Base-by-base conservation (phyloP, 2,888 invertebrate genomes). In the Lasioglossum marginatum region DNA sequence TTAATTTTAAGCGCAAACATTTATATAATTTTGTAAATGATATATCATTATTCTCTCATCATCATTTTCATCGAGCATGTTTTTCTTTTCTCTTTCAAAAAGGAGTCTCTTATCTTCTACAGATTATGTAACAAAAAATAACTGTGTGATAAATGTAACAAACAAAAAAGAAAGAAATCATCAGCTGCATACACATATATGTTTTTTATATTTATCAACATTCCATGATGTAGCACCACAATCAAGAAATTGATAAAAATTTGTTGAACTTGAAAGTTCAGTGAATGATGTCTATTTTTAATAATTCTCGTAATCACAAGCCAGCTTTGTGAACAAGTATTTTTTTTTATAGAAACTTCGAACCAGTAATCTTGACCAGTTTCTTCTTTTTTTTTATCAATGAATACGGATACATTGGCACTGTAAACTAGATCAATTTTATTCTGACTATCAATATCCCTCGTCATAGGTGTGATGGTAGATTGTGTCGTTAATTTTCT, bases 11-110 rank as follows among this genome's bases (percentile, higher is more conserved):
- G 79, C 74, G 74, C 66, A 77, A 80, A 79, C 70, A 77, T 63
- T 63, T 43, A 77, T 40, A 43, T 66, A 85, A 82, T 82, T 87
- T 89, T 86, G 81, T 89, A 84, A 86, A 86, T 79, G 72, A 73
- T 72, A 75, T 72, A 84, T 77, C 52, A 75, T 52, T 66, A 68
- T 68, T 23, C 63, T 81, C 75, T 77, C 66, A 43, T 74, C 70
- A 70, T 77, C 73, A 81, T 82, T 83, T 79, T 48, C 76, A 76
- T 79, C 72, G 12, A 52, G 31, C 48, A 77, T 77, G 6, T 73
- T 43, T 73, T 75, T 45, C 48, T 40, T 68, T 81, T 71, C 57
- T 43, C 66, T 23, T 52, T 52, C n/a, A 45, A 73, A 85, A 83
- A 19, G 77, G 52, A 76, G 68, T 66, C 81, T 37, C 63, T 43